These are phyloP conservation scores for Busseola fusca DNA, from an alignment of 2,888 invertebrate species.

Conservation along the genomic window DNA sequence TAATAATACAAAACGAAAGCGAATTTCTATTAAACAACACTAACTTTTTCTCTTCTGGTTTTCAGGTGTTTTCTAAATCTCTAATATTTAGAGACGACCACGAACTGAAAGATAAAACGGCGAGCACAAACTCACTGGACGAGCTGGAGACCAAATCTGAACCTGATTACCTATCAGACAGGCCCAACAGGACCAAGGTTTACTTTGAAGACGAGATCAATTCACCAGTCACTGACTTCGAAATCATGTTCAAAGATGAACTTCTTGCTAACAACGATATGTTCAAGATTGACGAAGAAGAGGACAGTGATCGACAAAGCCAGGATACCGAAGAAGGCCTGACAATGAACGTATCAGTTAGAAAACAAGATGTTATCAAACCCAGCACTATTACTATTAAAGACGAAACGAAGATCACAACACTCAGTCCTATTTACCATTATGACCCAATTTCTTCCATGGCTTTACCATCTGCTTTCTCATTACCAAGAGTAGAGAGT, in stretches of 20 bases:
- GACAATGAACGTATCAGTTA: constrained; percentile 81
- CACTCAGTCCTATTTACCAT: constrained; percentile 78
- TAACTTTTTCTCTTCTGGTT: constrained; percentile 43
- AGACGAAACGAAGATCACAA: constrained; percentile 84
- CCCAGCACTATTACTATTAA: constrained; percentile 84
- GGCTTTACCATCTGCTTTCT: constrained; percentile 76
- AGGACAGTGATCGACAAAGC: constrained; percentile 79
- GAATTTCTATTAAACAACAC: neutral
- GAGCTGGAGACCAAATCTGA: constrained; percentile 85
- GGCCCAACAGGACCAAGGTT: constrained; percentile 84
- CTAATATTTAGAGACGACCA: constrained; percentile 86
- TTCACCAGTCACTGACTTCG: constrained; percentile 86
- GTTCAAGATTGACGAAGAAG: constrained; percentile 87
- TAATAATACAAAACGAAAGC: neutral
- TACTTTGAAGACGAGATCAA: constrained; percentile 87
- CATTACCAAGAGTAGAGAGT: constrained; percentile 82
- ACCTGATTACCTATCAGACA: constrained; percentile 81
- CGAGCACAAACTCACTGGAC: constrained; percentile 77
- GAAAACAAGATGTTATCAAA: constrained; percentile 83
- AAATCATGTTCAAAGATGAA: constrained; percentile 88
- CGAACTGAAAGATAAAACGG: constrained; percentile 76
- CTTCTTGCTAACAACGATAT: constrained; percentile 79
- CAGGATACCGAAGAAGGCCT: constrained; percentile 83
- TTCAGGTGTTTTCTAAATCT: constrained; percentile 87
- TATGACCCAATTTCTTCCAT: constrained; percentile 81